Evolutionary conservation across 2,888 invertebrate species (phyloP).

Genomic region (Amblyjoppa proteus): DNA sequence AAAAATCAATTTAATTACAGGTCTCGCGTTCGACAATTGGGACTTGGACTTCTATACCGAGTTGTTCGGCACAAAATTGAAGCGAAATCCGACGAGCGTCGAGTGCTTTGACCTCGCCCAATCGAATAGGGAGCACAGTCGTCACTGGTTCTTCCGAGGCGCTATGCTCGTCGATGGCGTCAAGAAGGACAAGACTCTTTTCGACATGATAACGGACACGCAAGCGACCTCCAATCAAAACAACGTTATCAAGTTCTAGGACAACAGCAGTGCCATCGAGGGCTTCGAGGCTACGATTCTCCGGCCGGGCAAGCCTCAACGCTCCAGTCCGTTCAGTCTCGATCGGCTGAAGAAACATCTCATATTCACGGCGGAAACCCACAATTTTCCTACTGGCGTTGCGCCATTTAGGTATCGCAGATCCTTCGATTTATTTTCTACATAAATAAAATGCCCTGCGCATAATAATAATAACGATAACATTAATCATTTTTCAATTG

Average conservation of each 20-base stretch:
- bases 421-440: neutral
- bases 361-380: slow-evolving; percentile 99
- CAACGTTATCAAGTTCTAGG: slow-evolving; percentile 98
- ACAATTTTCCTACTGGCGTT: slow-evolving; percentile 99
- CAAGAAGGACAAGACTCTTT: slow-evolving; percentile 92
- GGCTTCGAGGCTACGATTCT: slow-evolving; percentile 92
- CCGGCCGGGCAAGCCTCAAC: slow-evolving; percentile 89
- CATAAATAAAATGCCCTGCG: too few species aligned
- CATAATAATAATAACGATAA: too few species aligned
- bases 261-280: slow-evolving; percentile 97
- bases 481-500: neutral
- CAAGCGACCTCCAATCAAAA: slow-evolving; percentile 94
- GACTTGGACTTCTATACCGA: slow-evolving; percentile 96
- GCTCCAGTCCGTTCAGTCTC: slow-evolving; percentile 87
- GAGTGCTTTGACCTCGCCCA: slow-evolving; percentile 99
- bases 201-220: slow-evolving; percentile 97
- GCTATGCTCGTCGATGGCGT: slow-evolving; percentile 93
- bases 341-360: slow-evolving; percentile 91
- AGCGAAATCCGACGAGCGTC: slow-evolving; percentile 97
- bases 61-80: slow-evolving; percentile 92
- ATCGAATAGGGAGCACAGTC: slow-evolving; percentile 98
- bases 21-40: slow-evolving; percentile 96
- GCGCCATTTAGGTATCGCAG: slow-evolving; percentile 92
- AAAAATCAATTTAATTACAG: slow-evolving; percentile 84
- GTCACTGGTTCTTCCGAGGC: slow-evolving; percentile 99